Conservation (phyloP, 2,113 vertebrate genomes). For the Phoenicopterus ruber region DNA sequence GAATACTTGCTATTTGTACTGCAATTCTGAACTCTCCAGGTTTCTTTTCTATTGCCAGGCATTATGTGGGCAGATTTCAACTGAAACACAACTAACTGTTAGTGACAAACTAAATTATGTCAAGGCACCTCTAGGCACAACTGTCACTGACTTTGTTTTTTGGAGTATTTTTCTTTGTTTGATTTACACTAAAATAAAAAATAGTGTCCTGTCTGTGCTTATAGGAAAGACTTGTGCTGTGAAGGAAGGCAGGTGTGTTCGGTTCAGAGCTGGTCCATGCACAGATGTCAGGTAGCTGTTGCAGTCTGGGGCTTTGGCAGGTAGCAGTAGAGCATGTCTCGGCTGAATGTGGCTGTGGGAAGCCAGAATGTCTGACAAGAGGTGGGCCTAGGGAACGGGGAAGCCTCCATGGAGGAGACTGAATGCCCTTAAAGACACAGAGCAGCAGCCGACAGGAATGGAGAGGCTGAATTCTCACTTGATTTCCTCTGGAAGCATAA, state of each 20-base stretch:
- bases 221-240: neutral
- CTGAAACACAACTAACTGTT: neutral
- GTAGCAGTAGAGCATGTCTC: neutral
- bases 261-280: neutral
- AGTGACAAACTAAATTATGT: neutral
- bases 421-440: neutral
- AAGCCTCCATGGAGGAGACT: neutral
- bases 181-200: neutral
- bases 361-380: neutral
- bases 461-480: neutral
- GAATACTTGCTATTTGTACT: too few relatives aligned
- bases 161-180: neutral
- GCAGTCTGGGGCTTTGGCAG: neutral
- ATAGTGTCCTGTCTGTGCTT: neutral
- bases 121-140: neutral
- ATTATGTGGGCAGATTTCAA: neutral
- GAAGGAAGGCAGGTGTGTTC: neutral
- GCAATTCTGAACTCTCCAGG: neutral
- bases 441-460: neutral
- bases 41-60: neutral
- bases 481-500: neutral
- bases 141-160: neutral
- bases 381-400: neutral
- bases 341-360: neutral
- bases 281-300: neutral